Conservation (phyloP, 2,888 invertebrate genomes). For the Diaphora mendica region DNA sequence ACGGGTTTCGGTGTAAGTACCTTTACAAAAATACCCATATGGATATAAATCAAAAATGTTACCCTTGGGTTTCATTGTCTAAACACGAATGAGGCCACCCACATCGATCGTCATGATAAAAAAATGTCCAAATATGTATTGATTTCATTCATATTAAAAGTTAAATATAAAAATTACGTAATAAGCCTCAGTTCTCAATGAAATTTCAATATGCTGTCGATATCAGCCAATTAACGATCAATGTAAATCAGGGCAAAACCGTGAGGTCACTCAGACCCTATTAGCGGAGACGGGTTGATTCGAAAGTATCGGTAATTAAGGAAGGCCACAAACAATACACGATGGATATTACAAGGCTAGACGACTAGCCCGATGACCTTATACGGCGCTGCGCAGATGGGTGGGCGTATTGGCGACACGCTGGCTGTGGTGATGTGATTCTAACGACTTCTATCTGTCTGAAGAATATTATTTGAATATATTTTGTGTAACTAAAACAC, state of each 20-base stretch:
- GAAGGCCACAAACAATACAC: constrained; percentile 66
- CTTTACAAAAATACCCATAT: background rate
- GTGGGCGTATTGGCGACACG: constrained; percentile 59
- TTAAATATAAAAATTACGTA: constrained; percentile 41
- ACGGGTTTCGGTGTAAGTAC: background rate
- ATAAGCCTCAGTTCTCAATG: constrained; percentile 53
- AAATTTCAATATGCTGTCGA: constrained; percentile 49
- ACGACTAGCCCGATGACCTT: constrained; percentile 54
- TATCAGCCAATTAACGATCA: constrained; percentile 64
- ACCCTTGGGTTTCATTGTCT: constrained; percentile 3
- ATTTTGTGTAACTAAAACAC: background rate
- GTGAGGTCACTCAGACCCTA: constrained; percentile 65
- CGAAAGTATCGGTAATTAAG: constrained; percentile 71
- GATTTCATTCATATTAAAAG: constrained; percentile 35
- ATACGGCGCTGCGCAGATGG: constrained; percentile 53
- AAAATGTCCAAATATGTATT: constrained; percentile 13
- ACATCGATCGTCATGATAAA: constrained; percentile 7
- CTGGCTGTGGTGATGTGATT: constrained; percentile 52
- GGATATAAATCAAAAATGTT: background rate
- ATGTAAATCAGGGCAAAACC: constrained; percentile 68
- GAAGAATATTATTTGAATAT: background rate
- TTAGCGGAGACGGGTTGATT: constrained; percentile 65
- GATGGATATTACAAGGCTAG: constrained; percentile 55
- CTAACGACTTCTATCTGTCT: constrained; percentile 8
- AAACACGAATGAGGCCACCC: constrained; percentile 19